A percentile compares a stretch with the other conserved stretches of the same genome.
Conservation (phyloP, 2,113 vertebrate species). For the Amphilophus citrinellus region DNA sequence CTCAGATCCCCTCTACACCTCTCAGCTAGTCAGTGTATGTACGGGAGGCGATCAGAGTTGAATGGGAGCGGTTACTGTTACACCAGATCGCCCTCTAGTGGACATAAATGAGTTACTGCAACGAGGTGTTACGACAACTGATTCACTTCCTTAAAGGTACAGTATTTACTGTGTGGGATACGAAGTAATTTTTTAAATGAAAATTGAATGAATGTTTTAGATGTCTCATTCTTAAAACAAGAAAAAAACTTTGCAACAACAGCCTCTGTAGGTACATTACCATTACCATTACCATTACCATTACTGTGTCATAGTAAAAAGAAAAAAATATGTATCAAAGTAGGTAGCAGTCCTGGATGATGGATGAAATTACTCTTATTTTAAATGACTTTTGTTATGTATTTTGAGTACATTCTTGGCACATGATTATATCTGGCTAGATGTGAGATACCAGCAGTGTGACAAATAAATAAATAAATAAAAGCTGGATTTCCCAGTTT, state of each 20-base stretch:
- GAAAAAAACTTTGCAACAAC: neutral
- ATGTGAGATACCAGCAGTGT: neutral
- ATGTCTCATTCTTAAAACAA: neutral
- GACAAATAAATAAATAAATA: neutral
- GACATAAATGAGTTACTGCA: neutral
- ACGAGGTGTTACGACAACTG: neutral
- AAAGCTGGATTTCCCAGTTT: neutral
- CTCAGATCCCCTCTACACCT: conserved; percentile 43
- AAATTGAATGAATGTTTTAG: neutral
- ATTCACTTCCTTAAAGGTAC: neutral
- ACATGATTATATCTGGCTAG: neutral
- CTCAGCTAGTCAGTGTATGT: conserved; percentile 1
- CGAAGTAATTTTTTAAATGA: neutral
- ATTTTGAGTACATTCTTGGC: neutral
- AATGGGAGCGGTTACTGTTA: neutral
- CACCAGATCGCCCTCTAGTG: conserved; percentile 64
- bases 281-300: no score
- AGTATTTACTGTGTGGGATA: neutral
- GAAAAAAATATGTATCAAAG: neutral
- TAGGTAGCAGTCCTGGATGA: neutral
- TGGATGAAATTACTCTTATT: neutral
- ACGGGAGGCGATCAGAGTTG: conserved; percentile 1
- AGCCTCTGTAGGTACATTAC: neutral
- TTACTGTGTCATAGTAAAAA: neutral
- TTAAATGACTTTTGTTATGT: neutral